Base-by-base conservation (phyloP, 2,113 vertebrate species). In the Varanus salvator region DNA sequence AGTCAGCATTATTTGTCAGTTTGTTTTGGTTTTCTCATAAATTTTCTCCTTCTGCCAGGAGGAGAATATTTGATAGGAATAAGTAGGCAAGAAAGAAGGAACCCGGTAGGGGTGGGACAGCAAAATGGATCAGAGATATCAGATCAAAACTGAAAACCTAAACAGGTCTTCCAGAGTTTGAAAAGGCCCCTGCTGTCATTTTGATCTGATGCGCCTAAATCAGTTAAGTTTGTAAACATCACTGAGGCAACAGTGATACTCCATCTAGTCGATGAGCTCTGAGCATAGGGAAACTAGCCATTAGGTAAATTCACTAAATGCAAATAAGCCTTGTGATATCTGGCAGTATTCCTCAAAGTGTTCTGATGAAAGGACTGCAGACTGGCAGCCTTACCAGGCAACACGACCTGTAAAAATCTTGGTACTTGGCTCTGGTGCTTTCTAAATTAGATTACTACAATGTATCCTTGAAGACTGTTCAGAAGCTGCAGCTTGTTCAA, bases 141-240 rank as follows among this genome's bases (percentile, higher is more conserved):
- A 8, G 76, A 44, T 76, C 83, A 25, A 48, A 0, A 1, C 52
- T 80, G 54, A 92, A 92, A 90, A 94, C 74, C 71, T 84, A 60
- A 38, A 25, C 0, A 0, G 90, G 83, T n/a, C 1, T 89, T 93
- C 90, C 0, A 0, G 17, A 8, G 23, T 85, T 23, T 88, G 72
- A 88, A 86, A n/a, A 38, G 54, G 86, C n/a, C 0, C 17, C 57
- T 90, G 19, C 17, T 90, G 81, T 86, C 89, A 76, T 0, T 0
- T 86, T 88, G 78, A 57, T 34, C 38, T 21, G 50, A 15, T 0
- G 69, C 34, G 85, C 23, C 74, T 93, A 44, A 31, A 75, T 84
- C 38, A 44, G 38, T 44, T 0, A 0, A 29, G 38, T 0, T 54
- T 74, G 23, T 57, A 88, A 88, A 83, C 6, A 57, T 84, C 6